Evolutionary conservation across 1,140 invertebrate genomes (phyloP), one percentile per base, ranked within the genome.

Genomic region (Wasmannia auropunctata): DNA sequence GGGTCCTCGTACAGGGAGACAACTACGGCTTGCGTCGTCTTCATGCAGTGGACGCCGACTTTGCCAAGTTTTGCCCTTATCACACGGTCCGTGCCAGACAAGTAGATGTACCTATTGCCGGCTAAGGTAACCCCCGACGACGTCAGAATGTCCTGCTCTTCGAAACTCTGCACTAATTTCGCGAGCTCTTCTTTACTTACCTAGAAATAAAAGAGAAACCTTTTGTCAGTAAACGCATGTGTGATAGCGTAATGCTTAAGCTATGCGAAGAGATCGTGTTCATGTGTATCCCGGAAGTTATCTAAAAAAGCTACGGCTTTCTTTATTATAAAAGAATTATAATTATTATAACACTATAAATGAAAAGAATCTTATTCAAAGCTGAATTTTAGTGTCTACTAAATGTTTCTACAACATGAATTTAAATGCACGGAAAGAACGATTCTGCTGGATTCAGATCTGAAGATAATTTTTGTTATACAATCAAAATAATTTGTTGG

Each of bases 1-100:
- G 98, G 98, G 96, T 98, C 98, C 96, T 98, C 98, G 94, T 98
- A 98, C 93, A 98, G 96, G 94, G 98, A 98, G 95, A 98, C 97
- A 94, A 98, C 98, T 95, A 98, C 97, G 94, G 98, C 97, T 97
- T 98, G 98, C 96, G 97, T 96, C 95, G 98, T 98, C 96, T 98
- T 98, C 97, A 98, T 98, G 97, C 98, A 98, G 95, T 98, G 98
- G 79, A 98, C 97, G 91, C 98, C 98, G 93, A 98, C 97, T 96
- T 98, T 98, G 93, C 97, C 98, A 87, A 98, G 96, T 96, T 98
- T 98, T 94, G 98, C 98, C 95, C 98, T 97, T 95, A 98, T 97
- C 90, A 98, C 98, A 93, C 97, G 97, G 93, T 98, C 98, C 95
- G 98, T 98, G 93, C 98, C 98, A 91, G 98, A 98, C 94, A 98